These are phyloP conservation scores for Colletes latitarsis DNA, from an alignment of 1,140 invertebrate species.

Conservation along the genomic window DNA sequence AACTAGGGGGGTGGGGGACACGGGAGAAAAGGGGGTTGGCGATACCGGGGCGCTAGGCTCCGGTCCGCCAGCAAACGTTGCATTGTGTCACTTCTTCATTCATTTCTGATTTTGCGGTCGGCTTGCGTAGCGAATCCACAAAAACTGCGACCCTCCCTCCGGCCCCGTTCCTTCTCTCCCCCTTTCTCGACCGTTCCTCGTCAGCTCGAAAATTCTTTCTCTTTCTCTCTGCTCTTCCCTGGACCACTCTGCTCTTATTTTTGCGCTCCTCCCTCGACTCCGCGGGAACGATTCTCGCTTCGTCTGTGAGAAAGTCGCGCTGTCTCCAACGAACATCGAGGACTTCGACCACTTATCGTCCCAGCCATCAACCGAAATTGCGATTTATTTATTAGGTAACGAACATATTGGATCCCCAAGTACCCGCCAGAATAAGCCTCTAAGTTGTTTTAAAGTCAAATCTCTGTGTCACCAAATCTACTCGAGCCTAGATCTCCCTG, in stretches of 20 bases:
- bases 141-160: constrained; percentile 55
- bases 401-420: too few species aligned
- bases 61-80: constrained; percentile 57
- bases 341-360: not conserved
- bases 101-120: constrained; percentile 80
- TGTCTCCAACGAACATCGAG: too few species aligned
- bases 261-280: not conserved
- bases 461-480: too few species aligned
- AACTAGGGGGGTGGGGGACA: not conserved
- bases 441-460: too few species aligned
- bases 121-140: constrained; percentile 79
- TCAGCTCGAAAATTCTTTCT: not conserved
- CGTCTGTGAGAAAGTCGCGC: constrained; percentile 45
- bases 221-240: not conserved
- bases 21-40: constrained; percentile 55
- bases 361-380: not conserved
- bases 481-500: too few species aligned
- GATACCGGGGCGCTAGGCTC: constrained; percentile 48
- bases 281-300: constrained; percentile 11
- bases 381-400: not conserved
- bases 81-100: constrained; percentile 80
- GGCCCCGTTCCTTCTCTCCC: constrained; percentile 3
- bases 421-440: too few species aligned
- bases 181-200: not conserved
- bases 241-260: not conserved